Base-by-base conservation (phyloP, 2,113 vertebrate species). In the Ahaetulla prasina region DNA sequence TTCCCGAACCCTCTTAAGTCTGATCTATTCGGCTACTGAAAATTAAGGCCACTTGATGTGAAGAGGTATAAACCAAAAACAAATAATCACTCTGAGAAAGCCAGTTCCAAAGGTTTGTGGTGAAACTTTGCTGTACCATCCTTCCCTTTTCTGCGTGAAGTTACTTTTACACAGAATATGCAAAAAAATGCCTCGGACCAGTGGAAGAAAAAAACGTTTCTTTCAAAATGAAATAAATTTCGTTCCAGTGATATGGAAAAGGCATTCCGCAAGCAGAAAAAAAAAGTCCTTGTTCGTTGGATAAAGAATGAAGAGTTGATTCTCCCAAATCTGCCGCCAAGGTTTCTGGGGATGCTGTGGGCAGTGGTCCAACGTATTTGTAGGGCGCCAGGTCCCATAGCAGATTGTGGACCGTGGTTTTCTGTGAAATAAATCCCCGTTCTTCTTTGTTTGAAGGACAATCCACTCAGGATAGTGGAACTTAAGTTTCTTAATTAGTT, bases 1-100 rank as follows among this genome's bases (percentile, higher is more conserved):
- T 93, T 8, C 94, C 95, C 95, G 86, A 53, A 91, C 39, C 88
- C 80, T 91, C 85, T 87, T 18, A 90, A 92, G 80, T 53, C 93
- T 63, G 96, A 94, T 94, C 96, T 93, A 68, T 92, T 23, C 50
- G 63, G 89, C 93, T 80, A 14, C 60, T 5, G 35, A 89, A 89
- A 92, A 91, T 6, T 20, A 91, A 94, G 57, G 63, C 74, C 68
- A 45, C n/a, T 57, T 49, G 91, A 87, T 86, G 93, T 11, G 1
- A n/a, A 2, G 11, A 12, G 1, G 25, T 22, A 80, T 52, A 30
- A 89, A 54, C 35, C 23, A 85, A 95, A 50, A n/a, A 60, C 49
- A 91, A 95, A 43, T 43, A 95, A 43, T 43, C 50, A 9, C 84
- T 22, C 57, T 80, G 5, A 39, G 49, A 85, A 91, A 93, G 90